Evolutionary conservation across 2,797 vertebrate genomes (phyloP).

Genomic region (Characodon lateralis): DNA sequence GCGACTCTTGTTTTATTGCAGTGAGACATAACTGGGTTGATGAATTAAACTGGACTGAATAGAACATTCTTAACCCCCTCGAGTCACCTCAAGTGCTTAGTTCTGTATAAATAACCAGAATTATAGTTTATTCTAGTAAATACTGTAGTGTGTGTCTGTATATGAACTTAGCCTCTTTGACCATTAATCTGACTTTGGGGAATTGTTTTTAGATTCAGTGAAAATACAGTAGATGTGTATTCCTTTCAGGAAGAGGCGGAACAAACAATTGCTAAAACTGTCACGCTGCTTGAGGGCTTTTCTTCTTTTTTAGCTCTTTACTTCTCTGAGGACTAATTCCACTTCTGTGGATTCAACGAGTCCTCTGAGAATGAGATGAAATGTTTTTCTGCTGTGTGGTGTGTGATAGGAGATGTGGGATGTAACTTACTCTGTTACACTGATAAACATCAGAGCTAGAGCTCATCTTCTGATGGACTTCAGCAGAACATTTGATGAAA

Average conservation of each 20-base stretch:
- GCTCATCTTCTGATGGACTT: not conserved
- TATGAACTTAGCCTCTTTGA: not conserved
- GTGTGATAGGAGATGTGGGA: not conserved
- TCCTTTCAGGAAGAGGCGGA: not conserved
- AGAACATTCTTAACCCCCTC: not conserved
- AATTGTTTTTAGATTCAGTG: not conserved
- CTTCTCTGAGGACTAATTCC: not conserved
- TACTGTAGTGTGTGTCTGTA: not conserved
- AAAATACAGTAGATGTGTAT: not conserved
- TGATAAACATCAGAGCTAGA: conserved; percentile 26
- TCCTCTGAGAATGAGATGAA: not conserved
- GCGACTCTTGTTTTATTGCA: not conserved
- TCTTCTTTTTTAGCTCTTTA: not conserved
- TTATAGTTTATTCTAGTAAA: not conserved
- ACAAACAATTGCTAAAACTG: not conserved
- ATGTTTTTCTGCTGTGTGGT: conserved; percentile 2
- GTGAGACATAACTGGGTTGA: not conserved
- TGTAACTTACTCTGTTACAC: conserved; percentile 21
- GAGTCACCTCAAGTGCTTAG: not conserved
- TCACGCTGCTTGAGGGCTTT: not conserved
- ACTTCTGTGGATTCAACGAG: not conserved
- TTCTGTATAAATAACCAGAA: not conserved
- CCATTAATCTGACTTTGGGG: not conserved
- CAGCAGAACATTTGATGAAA: conserved; percentile 29
- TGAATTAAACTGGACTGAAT: not conserved